Base-by-base conservation (phyloP, 2,113 vertebrate species). In the Oenanthe oenanthe region DNA sequence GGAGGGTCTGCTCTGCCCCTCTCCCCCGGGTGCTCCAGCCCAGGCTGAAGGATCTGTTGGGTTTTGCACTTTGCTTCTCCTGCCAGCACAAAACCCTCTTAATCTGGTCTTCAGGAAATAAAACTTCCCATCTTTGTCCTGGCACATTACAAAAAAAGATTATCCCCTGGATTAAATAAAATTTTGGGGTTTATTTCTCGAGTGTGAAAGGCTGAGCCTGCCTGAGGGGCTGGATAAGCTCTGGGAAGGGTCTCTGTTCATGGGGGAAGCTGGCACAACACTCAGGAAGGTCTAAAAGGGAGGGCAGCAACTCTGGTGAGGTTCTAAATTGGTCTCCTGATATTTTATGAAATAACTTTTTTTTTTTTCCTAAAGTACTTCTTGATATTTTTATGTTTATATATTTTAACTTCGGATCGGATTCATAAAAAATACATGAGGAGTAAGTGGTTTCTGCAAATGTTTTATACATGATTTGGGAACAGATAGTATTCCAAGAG, bases 311-410 rank as follows among this genome's bases (percentile, higher is more conserved):
- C 62, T 66, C 54, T 42, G 5, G 38, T 4, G 1, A 71, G 78
- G 28, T 53, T 66, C n/a, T 82, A 94, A 97, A 97, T 85, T 88
- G 91, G 93, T 97, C 98, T 97, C 97, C 83, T 97, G 97, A 93
- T 96, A 92, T 81, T 97, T 96, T 94, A 88, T 96, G 95, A 98
- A 98, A 97, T 96, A 95, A 92, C 84, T 86, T 70, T 73, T 95
- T 56, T 95, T 91, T 85, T 85, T 88, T 81, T 40, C 70, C 77
- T 86, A 73, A 97, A 98, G 96, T 96, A 96, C 96, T 97, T 97
- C 97, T 97, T 97, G 97, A 97, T 98, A 98, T 98, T 98, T 98
- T 98, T 97, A 97, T 98, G 97, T 98, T 98, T 98, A 95, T 98
- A 88, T 97, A 97, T 98, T 98, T 98, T 97, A 98, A 98, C 96